Conservation (phyloP, 1,140 invertebrate species). For the Branchinecta lynchi region DNA sequence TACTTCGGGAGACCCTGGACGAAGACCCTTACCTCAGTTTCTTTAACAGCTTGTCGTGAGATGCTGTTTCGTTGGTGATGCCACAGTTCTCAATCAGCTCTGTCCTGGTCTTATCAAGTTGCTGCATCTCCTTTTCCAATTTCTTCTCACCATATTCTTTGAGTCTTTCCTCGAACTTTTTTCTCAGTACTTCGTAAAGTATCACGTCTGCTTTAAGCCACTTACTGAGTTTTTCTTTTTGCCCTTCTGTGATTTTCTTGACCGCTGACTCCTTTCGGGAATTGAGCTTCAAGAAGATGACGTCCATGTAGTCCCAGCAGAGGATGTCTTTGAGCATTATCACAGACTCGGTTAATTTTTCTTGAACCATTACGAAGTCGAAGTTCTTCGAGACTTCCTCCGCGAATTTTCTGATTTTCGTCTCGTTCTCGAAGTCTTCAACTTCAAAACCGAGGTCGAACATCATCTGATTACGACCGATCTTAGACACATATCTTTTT, state of each 20-base stretch:
- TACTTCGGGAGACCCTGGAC: too few species aligned
- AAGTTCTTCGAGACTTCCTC: conserved; percentile 32
- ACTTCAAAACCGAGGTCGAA: background rate
- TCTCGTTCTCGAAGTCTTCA: conserved; percentile 23
- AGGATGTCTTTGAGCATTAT: conserved; percentile 35
- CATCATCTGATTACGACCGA: background rate
- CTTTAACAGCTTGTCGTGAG: too few species aligned
- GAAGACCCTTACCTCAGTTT: too few species aligned
- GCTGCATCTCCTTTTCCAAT: background rate
- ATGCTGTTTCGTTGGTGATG: too few species aligned
- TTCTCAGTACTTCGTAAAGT: conserved; percentile 14
- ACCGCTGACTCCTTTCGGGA: conserved; percentile 21
- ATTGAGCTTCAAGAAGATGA: conserved; percentile 33
- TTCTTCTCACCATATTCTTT: background rate
- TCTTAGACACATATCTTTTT: background rate
- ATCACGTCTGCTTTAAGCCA: conserved; percentile 16
- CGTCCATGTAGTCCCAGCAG: conserved; percentile 35
- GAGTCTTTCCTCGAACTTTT: background rate
- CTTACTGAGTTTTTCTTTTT: conserved; percentile 9
- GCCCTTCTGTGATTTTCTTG: conserved; percentile 1
- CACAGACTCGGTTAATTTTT: conserved; percentile 39
- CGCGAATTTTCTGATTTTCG: conserved; percentile 24
- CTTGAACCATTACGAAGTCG: conserved; percentile 37
- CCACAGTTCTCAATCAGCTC: too few species aligned
- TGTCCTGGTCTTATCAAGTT: background rate